Evolutionary conservation across 1,140 invertebrate species (phyloP), one percentile per base, ranked within the genome.

Genomic region (Micrasema minimum): DNA sequence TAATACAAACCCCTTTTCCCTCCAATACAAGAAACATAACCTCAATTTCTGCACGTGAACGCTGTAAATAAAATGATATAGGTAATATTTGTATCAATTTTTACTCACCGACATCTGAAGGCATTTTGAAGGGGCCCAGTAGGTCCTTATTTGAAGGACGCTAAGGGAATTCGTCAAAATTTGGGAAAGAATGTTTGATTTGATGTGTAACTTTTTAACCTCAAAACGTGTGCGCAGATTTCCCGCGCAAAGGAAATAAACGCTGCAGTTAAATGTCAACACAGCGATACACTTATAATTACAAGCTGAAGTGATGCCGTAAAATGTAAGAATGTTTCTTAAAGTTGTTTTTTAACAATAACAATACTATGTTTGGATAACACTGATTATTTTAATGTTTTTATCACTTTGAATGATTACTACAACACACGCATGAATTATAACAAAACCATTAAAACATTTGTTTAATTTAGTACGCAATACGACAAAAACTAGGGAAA

Each of bases 91-190:
- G 7, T 4, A 31, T 31, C 26, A 31, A 31, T 31, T 31, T 31
- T 31, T 7, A 59, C 55, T 43, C 37, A 74, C 72, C 72, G 53
- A 74, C 72, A 69, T 74, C 72, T 11, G 72, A 74, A 31, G 72
- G 68, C 72, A 74, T 74, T 37, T 66, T 50, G 14, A 26, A 18
- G 22, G 26, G 48, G 7, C 50, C 50, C 50, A 38, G 48, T 6
- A 53, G 35, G 20, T 53, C 37, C 37, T 50, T 38, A 55, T 55
- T 48, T 64, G 61, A n/a, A 48, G 11, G 14, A 59, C 11, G 37
- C 55, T 59, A n/a, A 59, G 55, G 1, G 55, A 41, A 41, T 59
- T 59, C 12, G 55, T 59, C 2, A 59, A 22, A 11, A 59, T 43
- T 41, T 59, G 55, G 55, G 55, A 41, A 7, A 59, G 55, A 59